Evolutionary conservation across 2,113 vertebrate species (phyloP), one percentile per base, ranked within the genome.

Genomic region (Etheostoma spectabile): DNA sequence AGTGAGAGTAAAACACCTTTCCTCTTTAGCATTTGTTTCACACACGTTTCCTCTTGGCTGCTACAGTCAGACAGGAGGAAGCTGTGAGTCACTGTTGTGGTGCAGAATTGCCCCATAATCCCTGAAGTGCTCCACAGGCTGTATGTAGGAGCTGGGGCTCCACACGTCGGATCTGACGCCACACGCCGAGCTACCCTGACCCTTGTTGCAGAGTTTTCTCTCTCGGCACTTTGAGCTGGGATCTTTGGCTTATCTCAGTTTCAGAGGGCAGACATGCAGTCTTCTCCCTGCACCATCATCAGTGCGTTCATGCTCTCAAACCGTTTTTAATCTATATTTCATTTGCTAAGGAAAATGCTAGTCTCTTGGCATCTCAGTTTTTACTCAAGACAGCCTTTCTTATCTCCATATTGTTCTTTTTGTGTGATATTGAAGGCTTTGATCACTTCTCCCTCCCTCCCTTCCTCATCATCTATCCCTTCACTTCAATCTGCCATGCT

Each of bases 1-100:
- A 56, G 52, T 35, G 30, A 63, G 74, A 16, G 76, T 62, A n/a
- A 83, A 81, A 45, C 68, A 74, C 80, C 53, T 76, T 71, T 84
- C 30, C 35, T 53, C 68, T 71, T 67, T 51, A 6, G 75, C 16
- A 14, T 77, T 83, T 70, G 62, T 52, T 81, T 79, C 79, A 73
- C 75, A 42, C 65, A 4, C 4, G 30, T 30, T 30, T 77, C 64
- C 72, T 63, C 30, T 77, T 52, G 49, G 79, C 87, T 85, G 84
- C 80, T 63, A 24, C 72, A 65, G 60, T 64, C 79, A 52, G 46
- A 67, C 53, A 60, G 62, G 80, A 87, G 89, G 88, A 90, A 84
- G 77, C 89, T 83, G 85, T 90, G 92, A 93, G 66, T 93, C 92
- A 93, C 83, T 59, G 59, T 35, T 73, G 51, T 82, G 85, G 79